phyloP scores from a whole-genome alignment of 2,888 invertebrate species.

The Leucozona laternaria region DNA sequence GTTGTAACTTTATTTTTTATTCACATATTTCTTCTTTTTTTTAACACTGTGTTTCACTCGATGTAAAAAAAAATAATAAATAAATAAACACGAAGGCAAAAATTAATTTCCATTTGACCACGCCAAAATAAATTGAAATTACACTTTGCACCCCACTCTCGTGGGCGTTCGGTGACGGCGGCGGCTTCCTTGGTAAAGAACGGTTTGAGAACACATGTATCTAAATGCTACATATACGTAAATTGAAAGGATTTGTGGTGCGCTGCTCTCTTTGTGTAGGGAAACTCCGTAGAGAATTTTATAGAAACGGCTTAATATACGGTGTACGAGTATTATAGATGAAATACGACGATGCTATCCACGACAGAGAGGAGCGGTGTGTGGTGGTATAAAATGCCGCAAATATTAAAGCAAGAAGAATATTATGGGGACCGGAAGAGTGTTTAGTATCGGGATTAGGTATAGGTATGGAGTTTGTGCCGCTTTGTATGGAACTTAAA shows the following conservation, averaged over 20 bases:
- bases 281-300: slow-evolving; percentile 62
- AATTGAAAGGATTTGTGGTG: slow-evolving; percentile 70
- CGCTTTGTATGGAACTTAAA: slow-evolving; percentile 52
- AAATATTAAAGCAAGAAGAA: slow-evolving; percentile 55
- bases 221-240: slow-evolving; percentile 60
- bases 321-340: slow-evolving; percentile 1
- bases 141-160: slow-evolving; percentile 57
- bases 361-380: slow-evolving; percentile 13
- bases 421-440: slow-evolving; percentile 19
- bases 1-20: slow-evolving; percentile 26
- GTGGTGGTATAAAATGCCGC: slow-evolving; percentile 39
- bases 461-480: slow-evolving; percentile 27
- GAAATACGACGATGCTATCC: slow-evolving; percentile 35
- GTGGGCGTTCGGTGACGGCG: slow-evolving; percentile 23
- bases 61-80: slow-evolving; percentile 26
- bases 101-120: slow-evolving; percentile 74
- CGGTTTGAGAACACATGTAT: slow-evolving; percentile 64
- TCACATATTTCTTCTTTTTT: slow-evolving; percentile 40
- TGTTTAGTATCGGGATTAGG: slow-evolving; percentile 15
- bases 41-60: slow-evolving; percentile 24
- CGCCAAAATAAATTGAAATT: slow-evolving; percentile 76
- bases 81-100: slow-evolving; percentile 45
- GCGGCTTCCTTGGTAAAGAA: slow-evolving; percentile 19
- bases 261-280: slow-evolving; percentile 47
- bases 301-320: slow-evolving; percentile 50